Evolutionary conservation across 2,113 vertebrate species (phyloP).

Genomic region (Onychostruthus taczanowskii): DNA sequence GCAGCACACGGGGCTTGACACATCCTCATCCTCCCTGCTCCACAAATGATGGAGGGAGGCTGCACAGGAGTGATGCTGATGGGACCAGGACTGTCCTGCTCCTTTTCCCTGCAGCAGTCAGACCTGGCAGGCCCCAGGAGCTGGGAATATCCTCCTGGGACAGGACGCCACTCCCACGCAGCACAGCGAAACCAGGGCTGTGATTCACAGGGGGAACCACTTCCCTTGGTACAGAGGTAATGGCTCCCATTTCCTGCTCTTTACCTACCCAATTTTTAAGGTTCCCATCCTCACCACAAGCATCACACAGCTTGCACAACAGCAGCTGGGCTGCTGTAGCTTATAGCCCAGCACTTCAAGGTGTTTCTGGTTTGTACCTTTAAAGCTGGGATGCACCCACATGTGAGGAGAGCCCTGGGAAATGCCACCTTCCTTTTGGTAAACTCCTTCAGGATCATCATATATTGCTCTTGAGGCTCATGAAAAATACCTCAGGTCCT

Average conservation of each 20-base stretch:
- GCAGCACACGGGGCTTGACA: not conserved
- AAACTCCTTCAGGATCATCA: not conserved
- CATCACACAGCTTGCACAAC: slow-evolving; percentile 21
- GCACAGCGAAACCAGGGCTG: not conserved
- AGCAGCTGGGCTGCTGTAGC: not conserved
- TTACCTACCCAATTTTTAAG: slow-evolving; percentile 30
- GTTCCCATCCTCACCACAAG: slow-evolving; percentile 45
- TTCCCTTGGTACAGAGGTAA: slow-evolving; percentile 57
- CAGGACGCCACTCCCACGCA: not conserved
- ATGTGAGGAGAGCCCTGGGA: not conserved
- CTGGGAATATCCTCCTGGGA: not conserved
- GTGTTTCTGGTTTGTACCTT: not conserved
- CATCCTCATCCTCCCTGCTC: not conserved
- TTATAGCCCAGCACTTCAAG: not conserved
- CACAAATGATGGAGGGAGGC: not conserved
- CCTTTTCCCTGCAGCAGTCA: not conserved
- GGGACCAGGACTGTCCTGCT: not conserved
- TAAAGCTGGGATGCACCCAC: not conserved
- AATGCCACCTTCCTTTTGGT: not conserved
- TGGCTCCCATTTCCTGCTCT: slow-evolving; percentile 61
- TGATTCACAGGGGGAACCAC: slow-evolving; percentile 58
- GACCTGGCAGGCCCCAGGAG: not conserved
- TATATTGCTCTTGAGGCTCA: not conserved
- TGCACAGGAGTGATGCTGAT: not conserved
- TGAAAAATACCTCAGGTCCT: not conserved